Evolutionary conservation across 2,888 invertebrate species (phyloP).

Genomic region (Chrysolina oricalcia): DNA sequence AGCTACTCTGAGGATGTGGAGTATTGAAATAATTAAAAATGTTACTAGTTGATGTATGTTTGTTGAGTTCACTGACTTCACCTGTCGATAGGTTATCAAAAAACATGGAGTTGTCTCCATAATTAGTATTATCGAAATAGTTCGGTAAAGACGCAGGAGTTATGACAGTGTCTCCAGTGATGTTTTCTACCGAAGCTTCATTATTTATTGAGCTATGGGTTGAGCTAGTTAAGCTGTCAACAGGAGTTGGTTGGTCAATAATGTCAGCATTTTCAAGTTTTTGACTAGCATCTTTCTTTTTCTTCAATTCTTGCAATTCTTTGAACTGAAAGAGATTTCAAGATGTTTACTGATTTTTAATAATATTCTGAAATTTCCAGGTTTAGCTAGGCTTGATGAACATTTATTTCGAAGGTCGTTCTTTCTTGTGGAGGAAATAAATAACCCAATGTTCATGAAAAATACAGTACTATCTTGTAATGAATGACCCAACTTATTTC

Average conservation of each 20-base stretch:
- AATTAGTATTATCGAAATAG: conserved; percentile 58
- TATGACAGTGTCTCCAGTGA: conserved; percentile 12
- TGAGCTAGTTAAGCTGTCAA: conserved; percentile 60
- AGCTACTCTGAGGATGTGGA: conserved; percentile 17
- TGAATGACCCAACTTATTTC: no score
- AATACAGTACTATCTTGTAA: no score
- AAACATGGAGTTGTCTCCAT: conserved; percentile 53
- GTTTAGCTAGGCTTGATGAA: no score
- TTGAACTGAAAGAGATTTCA: conserved; percentile 71
- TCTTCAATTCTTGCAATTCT: conserved; percentile 72
- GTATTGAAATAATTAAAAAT: conserved; percentile 36
- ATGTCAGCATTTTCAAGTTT: conserved; percentile 54
- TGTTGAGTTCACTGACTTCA: conserved; percentile 26
- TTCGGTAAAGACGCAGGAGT: conserved; percentile 53
- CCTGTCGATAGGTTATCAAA: conserved; percentile 59
- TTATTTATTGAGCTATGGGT: conserved; percentile 60
- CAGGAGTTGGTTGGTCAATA: conserved; percentile 50
- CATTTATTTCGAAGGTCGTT: not conserved
- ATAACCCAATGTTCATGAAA: no score
- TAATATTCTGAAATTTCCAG: not conserved
- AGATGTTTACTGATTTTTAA: not conserved
- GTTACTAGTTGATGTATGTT: conserved; percentile 22
- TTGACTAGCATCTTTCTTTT: conserved; percentile 59
- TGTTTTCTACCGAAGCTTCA: conserved; percentile 34
- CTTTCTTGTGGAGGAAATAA: no score